These are phyloP conservation scores for Bos indicus DNA, from an alignment of 2,113 vertebrate genomes.

Conservation along the genomic window DNA sequence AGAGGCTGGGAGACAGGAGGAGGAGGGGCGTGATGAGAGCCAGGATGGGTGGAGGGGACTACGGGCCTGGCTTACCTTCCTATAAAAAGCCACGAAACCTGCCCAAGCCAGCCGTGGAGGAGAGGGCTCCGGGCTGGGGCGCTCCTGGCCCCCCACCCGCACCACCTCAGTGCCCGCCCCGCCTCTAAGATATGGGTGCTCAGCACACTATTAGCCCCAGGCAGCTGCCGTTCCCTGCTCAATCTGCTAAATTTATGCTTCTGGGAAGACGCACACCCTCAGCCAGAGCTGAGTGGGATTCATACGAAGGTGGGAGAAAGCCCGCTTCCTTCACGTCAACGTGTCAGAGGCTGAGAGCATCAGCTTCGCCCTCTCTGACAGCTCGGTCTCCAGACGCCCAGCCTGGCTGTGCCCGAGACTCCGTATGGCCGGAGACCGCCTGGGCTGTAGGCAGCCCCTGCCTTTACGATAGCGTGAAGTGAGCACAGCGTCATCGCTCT, in stretches of 20 bases:
- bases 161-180: rapidly evolving
- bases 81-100: rapidly evolving
- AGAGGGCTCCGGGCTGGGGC: rapidly evolving
- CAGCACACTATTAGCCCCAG: not conserved
- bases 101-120: rapidly evolving
- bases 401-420: not conserved
- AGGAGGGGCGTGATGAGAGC: rapidly evolving
- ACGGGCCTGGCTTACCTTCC: rapidly evolving
- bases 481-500: rapidly evolving
- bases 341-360: rapidly evolving
- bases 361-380: too few relatives aligned
- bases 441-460: rapidly evolving
- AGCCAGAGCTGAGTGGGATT: not conserved
- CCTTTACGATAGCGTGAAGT: not conserved
- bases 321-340: rapidly evolving
- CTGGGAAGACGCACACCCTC: not conserved
- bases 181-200: not conserved
- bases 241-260: not conserved
- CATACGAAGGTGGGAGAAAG: rapidly evolving
- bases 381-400: not conserved
- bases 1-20: not conserved
- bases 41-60: rapidly evolving
- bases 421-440: rapidly evolving
- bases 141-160: rapidly evolving
- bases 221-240: not conserved